phyloP scores from a whole-genome alignment of 2,888 invertebrate genomes.

The Calephelis perditalis region DNA sequence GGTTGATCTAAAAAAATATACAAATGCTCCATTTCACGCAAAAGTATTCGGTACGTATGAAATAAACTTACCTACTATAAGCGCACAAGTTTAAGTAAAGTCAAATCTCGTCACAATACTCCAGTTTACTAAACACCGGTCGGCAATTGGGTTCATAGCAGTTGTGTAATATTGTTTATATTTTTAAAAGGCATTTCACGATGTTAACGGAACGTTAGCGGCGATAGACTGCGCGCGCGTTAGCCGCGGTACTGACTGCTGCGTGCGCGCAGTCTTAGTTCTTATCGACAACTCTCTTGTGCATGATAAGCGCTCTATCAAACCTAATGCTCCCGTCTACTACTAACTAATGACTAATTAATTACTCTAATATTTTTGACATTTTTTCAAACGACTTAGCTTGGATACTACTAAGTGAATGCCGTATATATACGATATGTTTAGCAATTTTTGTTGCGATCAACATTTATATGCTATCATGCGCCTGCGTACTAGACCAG shows the following conservation, averaged over 20 bases:
- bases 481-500: too few species aligned
- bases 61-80: slow-evolving; percentile 14
- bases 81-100: slow-evolving; percentile 45
- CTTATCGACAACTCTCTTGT: slow-evolving; percentile 60
- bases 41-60: not conserved
- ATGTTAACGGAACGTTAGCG: slow-evolving; percentile 29
- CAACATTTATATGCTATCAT: too few species aligned
- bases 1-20: not conserved
- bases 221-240: slow-evolving; percentile 47
- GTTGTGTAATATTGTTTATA: slow-evolving; percentile 50
- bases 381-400: too few species aligned
- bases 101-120: slow-evolving; percentile 51
- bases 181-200: slow-evolving; percentile 40
- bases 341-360: too few species aligned
- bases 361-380: too few species aligned
- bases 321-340: too few species aligned
- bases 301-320: slow-evolving; percentile 56
- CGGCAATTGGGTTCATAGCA: slow-evolving; percentile 52
- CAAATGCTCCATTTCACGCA: not conserved
- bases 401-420: too few species aligned
- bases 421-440: too few species aligned
- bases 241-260: slow-evolving; percentile 52
- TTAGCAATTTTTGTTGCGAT: too few species aligned
- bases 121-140: slow-evolving; percentile 56
- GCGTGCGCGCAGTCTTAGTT: slow-evolving; percentile 44